phyloP scores from a whole-genome alignment of 2,888 invertebrate genomes.

The Pterostichus madidus region DNA sequence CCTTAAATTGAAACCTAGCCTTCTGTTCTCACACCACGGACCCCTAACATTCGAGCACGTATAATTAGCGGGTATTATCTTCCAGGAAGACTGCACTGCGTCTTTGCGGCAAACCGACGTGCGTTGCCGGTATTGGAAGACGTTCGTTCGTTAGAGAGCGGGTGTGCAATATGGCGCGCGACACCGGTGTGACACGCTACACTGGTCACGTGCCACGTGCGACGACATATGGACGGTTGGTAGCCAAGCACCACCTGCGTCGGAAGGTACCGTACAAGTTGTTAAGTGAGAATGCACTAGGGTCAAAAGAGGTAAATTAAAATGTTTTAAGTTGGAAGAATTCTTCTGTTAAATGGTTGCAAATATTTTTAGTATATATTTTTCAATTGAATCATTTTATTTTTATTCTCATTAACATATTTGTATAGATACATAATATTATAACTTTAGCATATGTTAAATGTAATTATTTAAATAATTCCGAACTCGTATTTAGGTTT shows the following conservation, averaged over 20 bases:
- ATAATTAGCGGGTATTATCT: constrained; percentile 32
- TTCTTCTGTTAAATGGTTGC: too few species aligned
- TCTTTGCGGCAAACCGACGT: too few species aligned
- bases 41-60: constrained; percentile 1
- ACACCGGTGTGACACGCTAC: constrained; percentile 5
- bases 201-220: constrained; percentile 33
- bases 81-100: constrained; percentile 44
- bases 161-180: constrained; percentile 59
- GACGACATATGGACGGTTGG: constrained; percentile 28
- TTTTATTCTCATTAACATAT: too few species aligned
- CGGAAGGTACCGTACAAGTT: not conserved
- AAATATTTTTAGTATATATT: too few species aligned
- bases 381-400: too few species aligned
- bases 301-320: constrained; percentile 5
- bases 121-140: constrained; percentile 30
- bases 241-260: constrained; percentile 10
- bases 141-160: constrained; percentile 14
- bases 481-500: too few species aligned
- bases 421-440: too few species aligned
- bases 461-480: too few species aligned
- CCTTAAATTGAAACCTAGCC: constrained; percentile 1
- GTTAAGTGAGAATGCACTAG: not conserved
- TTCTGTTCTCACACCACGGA: not conserved
- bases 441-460: too few species aligned
- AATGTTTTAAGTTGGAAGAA: not conserved